Base-by-base conservation (phyloP, 1,140 invertebrate genomes). In the Gonioctena quinquepunctata region DNA sequence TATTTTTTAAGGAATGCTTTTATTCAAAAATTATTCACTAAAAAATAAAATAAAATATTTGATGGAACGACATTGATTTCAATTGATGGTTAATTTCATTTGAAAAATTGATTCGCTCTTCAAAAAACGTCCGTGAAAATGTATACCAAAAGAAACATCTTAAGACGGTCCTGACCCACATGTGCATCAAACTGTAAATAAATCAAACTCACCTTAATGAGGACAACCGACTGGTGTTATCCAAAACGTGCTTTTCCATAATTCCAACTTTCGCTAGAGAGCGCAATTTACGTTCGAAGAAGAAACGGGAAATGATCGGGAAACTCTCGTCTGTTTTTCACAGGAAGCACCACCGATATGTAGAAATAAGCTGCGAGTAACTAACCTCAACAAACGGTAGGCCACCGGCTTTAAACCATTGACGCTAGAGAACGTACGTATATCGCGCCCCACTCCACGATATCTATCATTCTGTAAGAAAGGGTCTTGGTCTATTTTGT, bases 151-250 rank as follows among this genome's bases (percentile, higher is more conserved):
- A n/a, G 8, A 11, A 42, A 42, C 16, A 42, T 13, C 2, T 1
- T n/a, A 2, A n/a, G 11, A 42, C 33, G 33, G 33, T 4, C 33
- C 13, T 42, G 33, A 13, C 8, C 11, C 11, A 8, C 7, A 42
- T 7, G 2, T n/a, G 33, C 11, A 42, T 8, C 13, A 13, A 42
- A 42, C 33, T 42, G 33, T 42, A 42, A 13, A 11, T 1, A 42
- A 21, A 19, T 27, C 16, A 27, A n/a, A 25, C 21, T 64, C 59
- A 73, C 72, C 72, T 73, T 60, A 73, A 70, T 50, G 72, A 73
- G 27, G 64, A 68, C 62, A 73, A 64, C 54, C 72, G 65, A 33
- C 48, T 69, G 11, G 21, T 52, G 18, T 61, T 52, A 60, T 23
- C 48, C 50, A 73, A 49, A 49, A 70, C 59, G 25, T 28, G 61